A percentile compares a stretch with the other conserved stretches of the same genome.
These are phyloP conservation scores for Heliconius cydno DNA, from an alignment of 2,888 invertebrate genomes.

Conservation along the genomic window DNA sequence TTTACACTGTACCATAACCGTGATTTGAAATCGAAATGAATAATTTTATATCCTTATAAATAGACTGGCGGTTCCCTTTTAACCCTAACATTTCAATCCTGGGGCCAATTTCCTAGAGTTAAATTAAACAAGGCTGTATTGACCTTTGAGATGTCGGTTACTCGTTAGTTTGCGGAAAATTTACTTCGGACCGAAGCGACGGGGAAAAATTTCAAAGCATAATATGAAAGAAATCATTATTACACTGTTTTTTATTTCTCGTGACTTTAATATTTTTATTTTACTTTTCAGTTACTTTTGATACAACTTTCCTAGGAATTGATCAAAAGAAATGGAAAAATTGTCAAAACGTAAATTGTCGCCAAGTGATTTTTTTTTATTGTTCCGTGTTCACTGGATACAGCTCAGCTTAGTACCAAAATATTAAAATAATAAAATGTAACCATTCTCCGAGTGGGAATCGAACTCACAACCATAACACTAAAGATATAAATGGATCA, in stretches of 20 bases:
- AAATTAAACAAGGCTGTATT: slow-evolving; percentile 47
- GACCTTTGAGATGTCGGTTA: slow-evolving; percentile 46
- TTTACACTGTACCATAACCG: not conserved
- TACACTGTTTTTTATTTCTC: not conserved
- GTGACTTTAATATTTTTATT: not conserved
- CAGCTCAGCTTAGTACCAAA: too few relatives aligned
- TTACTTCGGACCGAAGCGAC: slow-evolving; percentile 13
- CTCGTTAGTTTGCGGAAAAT: slow-evolving; percentile 43
- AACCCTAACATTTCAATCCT: slow-evolving; percentile 48
- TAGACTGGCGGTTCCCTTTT: slow-evolving; percentile 25
- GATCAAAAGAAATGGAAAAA: too few relatives aligned
- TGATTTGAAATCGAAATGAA: slow-evolving; percentile 36
- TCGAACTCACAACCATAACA: too few relatives aligned
- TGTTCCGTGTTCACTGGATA: too few relatives aligned
- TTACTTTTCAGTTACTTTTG: not conserved
- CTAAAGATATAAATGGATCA: not conserved
- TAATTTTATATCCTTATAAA: slow-evolving; percentile 32
- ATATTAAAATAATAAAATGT: too few relatives aligned
- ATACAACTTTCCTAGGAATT: not conserved
- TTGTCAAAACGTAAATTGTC: too few relatives aligned
- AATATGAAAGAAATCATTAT: slow-evolving; percentile 3
- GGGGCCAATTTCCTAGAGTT: slow-evolving; percentile 49
- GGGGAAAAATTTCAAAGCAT: slow-evolving; percentile 10
- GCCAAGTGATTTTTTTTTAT: too few relatives aligned
- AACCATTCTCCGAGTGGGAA: too few relatives aligned